A percentile compares a stretch with the other conserved stretches of the same genome.
Conservation (phyloP, 2,888 invertebrate species). For the Coenonympha glycerion region DNA sequence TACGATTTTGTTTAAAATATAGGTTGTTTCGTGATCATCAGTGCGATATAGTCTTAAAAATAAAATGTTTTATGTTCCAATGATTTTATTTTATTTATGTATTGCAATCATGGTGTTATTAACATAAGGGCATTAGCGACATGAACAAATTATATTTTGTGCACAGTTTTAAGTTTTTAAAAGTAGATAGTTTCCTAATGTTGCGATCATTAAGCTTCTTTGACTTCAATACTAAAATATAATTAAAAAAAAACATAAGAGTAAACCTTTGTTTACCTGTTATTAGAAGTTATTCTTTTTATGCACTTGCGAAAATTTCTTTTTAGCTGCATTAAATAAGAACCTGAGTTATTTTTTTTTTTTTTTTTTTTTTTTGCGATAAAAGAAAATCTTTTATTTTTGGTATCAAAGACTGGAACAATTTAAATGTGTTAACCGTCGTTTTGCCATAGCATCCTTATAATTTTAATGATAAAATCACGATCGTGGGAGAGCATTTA, state of each 20-base stretch:
- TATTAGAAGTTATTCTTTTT: too few species aligned
- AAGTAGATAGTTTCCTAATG: neutral
- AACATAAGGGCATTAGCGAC: neutral
- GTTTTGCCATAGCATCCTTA: constrained; percentile 27
- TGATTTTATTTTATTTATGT: too few species aligned
- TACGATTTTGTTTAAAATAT: constrained; percentile 1
- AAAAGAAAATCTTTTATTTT: too few species aligned
- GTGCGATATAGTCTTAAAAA: neutral
- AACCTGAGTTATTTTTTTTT: too few species aligned
- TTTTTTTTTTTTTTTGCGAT: too few species aligned
- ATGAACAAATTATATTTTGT: neutral
- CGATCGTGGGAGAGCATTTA: constrained; percentile 33
- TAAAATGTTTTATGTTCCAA: constrained; percentile 6
- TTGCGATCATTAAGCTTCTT: neutral
- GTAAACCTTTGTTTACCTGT: too few species aligned
- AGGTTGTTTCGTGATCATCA: constrained; percentile 3
- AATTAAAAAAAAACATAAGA: too few species aligned
- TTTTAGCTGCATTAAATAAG: too few species aligned
- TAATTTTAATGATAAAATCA: constrained; percentile 35
- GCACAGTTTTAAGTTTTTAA: neutral
- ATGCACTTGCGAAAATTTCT: too few species aligned
- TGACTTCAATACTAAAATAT: neutral
- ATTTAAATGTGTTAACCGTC: neutral
- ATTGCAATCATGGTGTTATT: neutral
- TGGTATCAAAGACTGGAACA: too few species aligned